Percentiles rank a stretch among this genome's conserved stretches.
These are phyloP conservation scores for Caligus rogercresseyi DNA, from an alignment of 1,140 invertebrate species.

Conservation along the genomic window DNA sequence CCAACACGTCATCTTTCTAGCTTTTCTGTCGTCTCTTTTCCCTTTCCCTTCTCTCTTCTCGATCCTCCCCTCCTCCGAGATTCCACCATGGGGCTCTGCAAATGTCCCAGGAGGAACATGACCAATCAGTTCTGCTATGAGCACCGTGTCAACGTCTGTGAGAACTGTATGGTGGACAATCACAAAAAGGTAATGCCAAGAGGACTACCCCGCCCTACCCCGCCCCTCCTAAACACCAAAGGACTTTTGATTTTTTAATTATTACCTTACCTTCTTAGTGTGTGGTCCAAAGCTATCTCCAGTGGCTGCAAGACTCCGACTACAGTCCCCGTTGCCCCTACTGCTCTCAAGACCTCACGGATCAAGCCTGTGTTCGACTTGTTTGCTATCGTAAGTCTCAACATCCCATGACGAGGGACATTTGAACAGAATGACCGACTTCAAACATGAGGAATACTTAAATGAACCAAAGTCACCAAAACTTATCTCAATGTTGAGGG, in stretches of 20 bases:
- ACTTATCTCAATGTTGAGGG: too few relatives aligned
- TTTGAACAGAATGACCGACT: too few relatives aligned
- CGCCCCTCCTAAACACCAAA: not conserved
- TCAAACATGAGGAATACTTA: too few relatives aligned
- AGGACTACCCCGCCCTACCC: not conserved
- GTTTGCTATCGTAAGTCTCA: slow-evolving; percentile 54
- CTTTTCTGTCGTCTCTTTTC: too few relatives aligned
- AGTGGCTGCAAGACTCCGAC: slow-evolving; percentile 93
- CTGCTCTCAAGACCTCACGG: slow-evolving; percentile 55
- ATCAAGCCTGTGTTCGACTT: slow-evolving; percentile 67
- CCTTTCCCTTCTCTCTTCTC: not conserved
- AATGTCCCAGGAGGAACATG: slow-evolving; percentile 86
- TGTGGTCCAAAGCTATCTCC: slow-evolving; percentile 87
- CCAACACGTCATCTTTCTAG: not conserved
- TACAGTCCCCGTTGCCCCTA: slow-evolving; percentile 77
- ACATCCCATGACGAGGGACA: too few relatives aligned
- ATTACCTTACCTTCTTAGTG: slow-evolving; percentile 47
- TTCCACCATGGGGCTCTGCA: slow-evolving; percentile 77
- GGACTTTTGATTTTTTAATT: not conserved
- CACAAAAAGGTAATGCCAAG: slow-evolving; percentile 61
- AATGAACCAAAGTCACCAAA: too few relatives aligned
- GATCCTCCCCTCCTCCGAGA: not conserved
- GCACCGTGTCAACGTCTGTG: slow-evolving; percentile 94
- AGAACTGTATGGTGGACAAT: slow-evolving; percentile 87
- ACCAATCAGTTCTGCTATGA: slow-evolving; percentile 98